phyloP scores from a whole-genome alignment of 2,888 invertebrate species.

The Rosalia funebris region DNA sequence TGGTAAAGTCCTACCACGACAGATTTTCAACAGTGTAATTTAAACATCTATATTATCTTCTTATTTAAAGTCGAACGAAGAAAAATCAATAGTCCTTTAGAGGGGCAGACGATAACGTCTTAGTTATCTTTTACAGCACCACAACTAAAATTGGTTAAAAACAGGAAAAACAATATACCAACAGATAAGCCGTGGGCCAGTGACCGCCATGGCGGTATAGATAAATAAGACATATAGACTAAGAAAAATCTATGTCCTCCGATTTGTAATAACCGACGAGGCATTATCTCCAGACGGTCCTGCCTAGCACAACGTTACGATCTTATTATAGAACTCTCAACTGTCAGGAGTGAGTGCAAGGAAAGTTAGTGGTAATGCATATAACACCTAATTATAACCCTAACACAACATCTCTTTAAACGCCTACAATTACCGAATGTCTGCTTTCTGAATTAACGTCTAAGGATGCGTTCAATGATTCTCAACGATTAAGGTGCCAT shows the following conservation, averaged over 20 bases:
- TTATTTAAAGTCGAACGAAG: no score
- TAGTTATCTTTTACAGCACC: no score
- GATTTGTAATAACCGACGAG: no score
- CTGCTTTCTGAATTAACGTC: slow-evolving; percentile 24
- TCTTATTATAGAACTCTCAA: slow-evolving; percentile 57
- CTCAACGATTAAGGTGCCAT: slow-evolving; percentile 1
- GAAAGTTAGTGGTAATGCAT: slow-evolving; percentile 58
- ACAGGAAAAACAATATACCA: not conserved
- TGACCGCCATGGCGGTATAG: not conserved
- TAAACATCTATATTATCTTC: no score
- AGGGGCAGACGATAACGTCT: no score
- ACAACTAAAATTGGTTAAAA: not conserved
- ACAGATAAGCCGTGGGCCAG: not conserved
- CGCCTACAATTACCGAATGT: slow-evolving; percentile 39
- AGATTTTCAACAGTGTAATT: no score
- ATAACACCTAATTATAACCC: slow-evolving; percentile 59
- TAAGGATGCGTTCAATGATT: slow-evolving; percentile 4
- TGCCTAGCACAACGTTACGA: slow-evolving; percentile 43
- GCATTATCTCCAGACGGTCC: slow-evolving; percentile 21
- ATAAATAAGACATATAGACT: no score
- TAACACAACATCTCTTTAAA: slow-evolving; percentile 52
- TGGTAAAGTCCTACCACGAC: no score
- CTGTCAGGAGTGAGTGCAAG: slow-evolving; percentile 57
- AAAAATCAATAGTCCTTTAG: no score
- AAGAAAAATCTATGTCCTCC: no score